Conservation (phyloP, 2,113 vertebrate species). For the Arenaria interpres region DNA sequence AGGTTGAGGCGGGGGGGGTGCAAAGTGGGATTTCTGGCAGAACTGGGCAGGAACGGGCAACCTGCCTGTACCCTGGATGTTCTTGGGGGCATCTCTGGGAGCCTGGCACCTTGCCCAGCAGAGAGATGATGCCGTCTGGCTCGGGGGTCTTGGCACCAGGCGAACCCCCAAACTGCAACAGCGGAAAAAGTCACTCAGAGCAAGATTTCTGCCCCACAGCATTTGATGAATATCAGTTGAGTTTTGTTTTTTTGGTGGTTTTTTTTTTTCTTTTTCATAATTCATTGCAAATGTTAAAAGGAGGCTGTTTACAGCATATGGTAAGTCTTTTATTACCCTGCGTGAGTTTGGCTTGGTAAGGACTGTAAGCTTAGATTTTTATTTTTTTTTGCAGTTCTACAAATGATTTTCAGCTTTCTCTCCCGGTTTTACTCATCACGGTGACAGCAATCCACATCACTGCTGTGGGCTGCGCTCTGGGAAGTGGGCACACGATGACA, state of each 20-base stretch:
- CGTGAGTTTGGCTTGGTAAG: background rate
- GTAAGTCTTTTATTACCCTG: background rate
- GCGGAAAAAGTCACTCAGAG: background rate
- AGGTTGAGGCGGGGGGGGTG: too few species aligned
- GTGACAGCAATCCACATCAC: conserved; percentile 13
- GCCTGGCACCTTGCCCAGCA: background rate
- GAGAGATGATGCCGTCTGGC: background rate
- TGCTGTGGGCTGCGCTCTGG: conserved; percentile 11
- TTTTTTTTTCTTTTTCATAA: background rate
- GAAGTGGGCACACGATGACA: conserved; percentile 22
- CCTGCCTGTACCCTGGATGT: background rate
- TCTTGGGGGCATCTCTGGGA: background rate
- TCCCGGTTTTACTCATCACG: conserved; percentile 5
- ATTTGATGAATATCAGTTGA: background rate
- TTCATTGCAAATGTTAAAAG: background rate
- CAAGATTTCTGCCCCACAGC: background rate
- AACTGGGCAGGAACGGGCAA: accelerated
- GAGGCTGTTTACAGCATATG: background rate
- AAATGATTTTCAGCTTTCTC: conserved; percentile 20
- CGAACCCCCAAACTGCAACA: background rate
- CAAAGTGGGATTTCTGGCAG: background rate
- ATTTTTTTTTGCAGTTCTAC: background rate
- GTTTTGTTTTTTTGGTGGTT: background rate
- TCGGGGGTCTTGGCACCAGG: background rate
- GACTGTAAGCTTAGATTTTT: background rate